Conservation (phyloP, 2,113 vertebrate genomes). For the Semnopithecus entellus region DNA sequence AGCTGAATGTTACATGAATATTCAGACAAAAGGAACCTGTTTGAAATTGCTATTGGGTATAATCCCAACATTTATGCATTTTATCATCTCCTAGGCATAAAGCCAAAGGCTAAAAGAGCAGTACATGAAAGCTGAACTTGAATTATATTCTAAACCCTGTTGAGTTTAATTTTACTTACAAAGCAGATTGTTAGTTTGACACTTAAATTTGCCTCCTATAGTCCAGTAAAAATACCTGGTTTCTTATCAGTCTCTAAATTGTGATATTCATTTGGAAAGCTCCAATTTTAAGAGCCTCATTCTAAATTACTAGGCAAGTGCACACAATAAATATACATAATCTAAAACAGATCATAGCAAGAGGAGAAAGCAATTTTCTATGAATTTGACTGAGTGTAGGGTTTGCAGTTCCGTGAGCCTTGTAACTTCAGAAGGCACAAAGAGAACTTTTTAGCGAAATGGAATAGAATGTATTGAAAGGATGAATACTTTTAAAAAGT, state of each 20-base stretch:
- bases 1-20: constrained; percentile 62
- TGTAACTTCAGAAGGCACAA: constrained; percentile 18
- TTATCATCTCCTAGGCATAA: constrained; percentile 66
- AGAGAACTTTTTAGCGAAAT: constrained; percentile 5
- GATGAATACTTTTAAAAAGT: constrained; percentile 6
- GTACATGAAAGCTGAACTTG: constrained; percentile 63
- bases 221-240: constrained; percentile 52
- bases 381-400: background rate
- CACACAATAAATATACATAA: constrained; percentile 64
- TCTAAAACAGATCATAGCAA: constrained; percentile 25
- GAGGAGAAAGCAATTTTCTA: constrained; percentile 51
- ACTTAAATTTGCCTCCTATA: constrained; percentile 53
- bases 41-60: constrained; percentile 68
- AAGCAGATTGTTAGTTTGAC: constrained; percentile 53
- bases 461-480: background rate
- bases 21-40: constrained; percentile 62
- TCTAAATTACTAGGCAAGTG: constrained; percentile 54
- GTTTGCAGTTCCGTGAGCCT: background rate
- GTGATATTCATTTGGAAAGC: constrained; percentile 53
- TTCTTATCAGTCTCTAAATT: constrained; percentile 63
- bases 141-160: constrained; percentile 67
- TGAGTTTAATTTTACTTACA: constrained; percentile 75
- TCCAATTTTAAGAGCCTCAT: constrained; percentile 51
- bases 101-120: constrained; percentile 73
- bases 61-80: constrained; percentile 66